A percentile compares a stretch with the other conserved stretches of the same genome.
These are phyloP conservation scores for Diplogasteroides magnus DNA, from an alignment of 1,140 invertebrate genomes.

Conservation along the genomic window DNA sequence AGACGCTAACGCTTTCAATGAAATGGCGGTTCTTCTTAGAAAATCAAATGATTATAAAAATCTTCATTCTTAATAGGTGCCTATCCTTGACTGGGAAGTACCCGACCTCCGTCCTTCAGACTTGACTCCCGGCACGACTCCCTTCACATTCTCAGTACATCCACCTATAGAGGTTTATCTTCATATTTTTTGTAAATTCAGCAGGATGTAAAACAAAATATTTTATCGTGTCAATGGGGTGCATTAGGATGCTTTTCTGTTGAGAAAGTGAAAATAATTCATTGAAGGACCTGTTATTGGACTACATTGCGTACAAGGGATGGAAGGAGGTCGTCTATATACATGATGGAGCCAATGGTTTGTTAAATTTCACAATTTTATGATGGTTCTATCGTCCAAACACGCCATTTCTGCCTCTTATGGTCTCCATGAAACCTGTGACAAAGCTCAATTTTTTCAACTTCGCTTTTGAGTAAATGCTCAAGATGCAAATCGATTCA, in stretches of 20 bases:
- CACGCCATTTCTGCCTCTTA: too few relatives aligned
- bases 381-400: too few relatives aligned
- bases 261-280: too few relatives aligned
- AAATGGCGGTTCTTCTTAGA: neutral
- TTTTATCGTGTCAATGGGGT: too few relatives aligned
- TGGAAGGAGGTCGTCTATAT: slow-evolving; percentile 24
- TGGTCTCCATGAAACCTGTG: too few relatives aligned
- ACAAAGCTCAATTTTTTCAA: too few relatives aligned
- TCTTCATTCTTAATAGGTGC: slow-evolving; percentile 9
- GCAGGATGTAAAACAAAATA: too few relatives aligned
- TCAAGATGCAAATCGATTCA: too few relatives aligned
- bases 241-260: too few relatives aligned
- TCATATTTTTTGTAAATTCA: too few relatives aligned
- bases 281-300: slow-evolving; percentile 23
- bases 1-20: neutral
- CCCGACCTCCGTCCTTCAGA: neutral
- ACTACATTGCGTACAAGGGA: slow-evolving; percentile 29
- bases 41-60: neutral
- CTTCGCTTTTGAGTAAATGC: too few relatives aligned
- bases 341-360: slow-evolving; percentile 29
- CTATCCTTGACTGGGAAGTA: slow-evolving; percentile 24
- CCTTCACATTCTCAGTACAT: slow-evolving; percentile 26
- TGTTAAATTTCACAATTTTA: neutral
- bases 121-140: neutral
- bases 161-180: slow-evolving; percentile 17